These are phyloP conservation scores for Crossaster papposus DNA, from an alignment of 53 echinoderm and acorn worm species.

Conservation along the genomic window DNA sequence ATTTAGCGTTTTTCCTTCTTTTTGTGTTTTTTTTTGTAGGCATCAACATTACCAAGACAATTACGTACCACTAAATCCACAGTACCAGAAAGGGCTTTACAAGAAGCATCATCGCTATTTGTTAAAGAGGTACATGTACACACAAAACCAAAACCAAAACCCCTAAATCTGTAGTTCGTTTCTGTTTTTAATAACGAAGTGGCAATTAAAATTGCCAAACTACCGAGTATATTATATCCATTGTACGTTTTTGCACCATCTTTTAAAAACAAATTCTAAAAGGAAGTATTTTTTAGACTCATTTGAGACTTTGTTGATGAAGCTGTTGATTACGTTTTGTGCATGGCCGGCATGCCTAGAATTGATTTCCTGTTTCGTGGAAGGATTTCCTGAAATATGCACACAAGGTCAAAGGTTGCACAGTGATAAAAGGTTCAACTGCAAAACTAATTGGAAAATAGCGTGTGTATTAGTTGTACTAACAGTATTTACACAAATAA, in stretches of 20 bases:
- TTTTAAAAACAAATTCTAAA: background rate
- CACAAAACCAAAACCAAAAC: conserved; percentile 5
- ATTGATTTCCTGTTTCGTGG: conserved; percentile 29
- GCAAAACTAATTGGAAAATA: background rate
- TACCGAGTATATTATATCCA: background rate
- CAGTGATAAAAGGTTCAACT: background rate
- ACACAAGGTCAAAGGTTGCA: conserved; percentile 15
- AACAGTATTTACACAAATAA: background rate
- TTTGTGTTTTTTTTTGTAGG: conserved; percentile 42
- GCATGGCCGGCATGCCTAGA: background rate
- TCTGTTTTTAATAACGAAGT: background rate
- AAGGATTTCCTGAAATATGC: conserved; percentile 38
- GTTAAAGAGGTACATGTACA: conserved; percentile 94
- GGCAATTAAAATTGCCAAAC: background rate
- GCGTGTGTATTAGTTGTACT: background rate
- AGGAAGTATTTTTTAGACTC: background rate
- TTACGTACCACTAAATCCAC: conserved; percentile 87
- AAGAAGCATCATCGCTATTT: conserved; percentile 79
- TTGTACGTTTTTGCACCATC: background rate
- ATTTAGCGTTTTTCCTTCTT: background rate
- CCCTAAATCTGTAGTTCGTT: background rate
- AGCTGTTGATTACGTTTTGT: background rate
- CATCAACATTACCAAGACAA: conserved; percentile 76
- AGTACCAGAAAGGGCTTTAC: conserved; percentile 82
- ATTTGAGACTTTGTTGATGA: background rate